phyloP scores from a whole-genome alignment of 2,113 vertebrate genomes.

The Aramus guarauna region DNA sequence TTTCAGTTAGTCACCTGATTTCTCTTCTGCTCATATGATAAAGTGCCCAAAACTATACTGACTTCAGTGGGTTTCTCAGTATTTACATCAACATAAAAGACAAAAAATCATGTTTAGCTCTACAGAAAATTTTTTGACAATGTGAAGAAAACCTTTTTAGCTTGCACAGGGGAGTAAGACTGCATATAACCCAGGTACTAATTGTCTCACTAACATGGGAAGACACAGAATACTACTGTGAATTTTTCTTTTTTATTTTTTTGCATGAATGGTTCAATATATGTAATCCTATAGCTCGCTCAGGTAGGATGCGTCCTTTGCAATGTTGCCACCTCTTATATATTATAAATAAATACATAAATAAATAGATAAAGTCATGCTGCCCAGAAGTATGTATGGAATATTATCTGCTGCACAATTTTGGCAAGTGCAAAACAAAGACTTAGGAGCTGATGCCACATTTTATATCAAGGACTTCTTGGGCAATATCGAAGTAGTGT shows the following conservation, averaged over 20 bases:
- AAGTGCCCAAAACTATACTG: not conserved
- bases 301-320: not conserved
- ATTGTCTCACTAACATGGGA: not conserved
- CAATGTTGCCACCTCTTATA: not conserved
- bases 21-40: not conserved
- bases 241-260: not conserved
- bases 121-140: not conserved
- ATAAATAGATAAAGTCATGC: accelerated
- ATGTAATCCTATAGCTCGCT: not conserved
- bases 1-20: not conserved
- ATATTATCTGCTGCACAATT: not conserved
- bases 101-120: not conserved
- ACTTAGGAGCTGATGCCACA: not conserved
- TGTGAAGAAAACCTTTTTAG: not conserved
- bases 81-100: not conserved
- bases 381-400: not conserved
- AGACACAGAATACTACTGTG: not conserved
- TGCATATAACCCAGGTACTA: not conserved
- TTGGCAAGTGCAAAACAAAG: not conserved
- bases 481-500: not conserved
- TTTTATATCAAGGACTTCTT: not conserved
- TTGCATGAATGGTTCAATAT: not conserved
- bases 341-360: not conserved
- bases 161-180: not conserved
- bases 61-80: not conserved